Percentiles rank a stretch among this genome's conserved stretches.
phyloP scores from a whole-genome alignment of 1,140 invertebrate species.

The Ooceraea biroi region DNA sequence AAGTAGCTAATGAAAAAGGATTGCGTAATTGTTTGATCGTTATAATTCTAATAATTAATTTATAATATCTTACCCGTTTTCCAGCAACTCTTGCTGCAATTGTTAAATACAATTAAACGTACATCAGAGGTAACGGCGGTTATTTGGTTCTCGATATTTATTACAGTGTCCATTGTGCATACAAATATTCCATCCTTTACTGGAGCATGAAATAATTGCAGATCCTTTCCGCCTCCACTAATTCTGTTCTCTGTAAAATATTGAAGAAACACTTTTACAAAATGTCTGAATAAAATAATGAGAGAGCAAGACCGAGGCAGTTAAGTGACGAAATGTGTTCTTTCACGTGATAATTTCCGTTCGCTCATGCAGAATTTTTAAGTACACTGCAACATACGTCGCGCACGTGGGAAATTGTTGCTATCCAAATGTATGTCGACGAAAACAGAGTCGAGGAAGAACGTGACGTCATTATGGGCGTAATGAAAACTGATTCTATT shows the following conservation, averaged over 20 bases:
- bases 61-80: slow-evolving; percentile 7
- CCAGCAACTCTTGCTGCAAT: not conserved
- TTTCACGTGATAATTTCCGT: not conserved
- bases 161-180: not conserved
- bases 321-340: not conserved
- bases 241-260: slow-evolving; percentile 18
- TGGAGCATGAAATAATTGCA: slow-evolving; percentile 7
- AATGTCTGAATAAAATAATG: slow-evolving; percentile 2
- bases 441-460: slow-evolving; percentile 4
- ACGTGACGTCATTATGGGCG: not conserved
- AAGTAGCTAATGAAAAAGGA: not conserved
- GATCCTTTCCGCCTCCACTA: not conserved
- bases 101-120: not conserved
- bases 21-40: not conserved
- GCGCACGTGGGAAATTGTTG: slow-evolving; percentile 9
- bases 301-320: not conserved
- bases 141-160: not conserved
- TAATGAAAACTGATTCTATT: slow-evolving; percentile 32
- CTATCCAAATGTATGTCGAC: not conserved
- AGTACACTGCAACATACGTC: not conserved
- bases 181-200: slow-evolving; percentile 24
- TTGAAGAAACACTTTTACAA: not conserved
- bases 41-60: not conserved
- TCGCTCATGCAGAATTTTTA: not conserved
- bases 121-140: slow-evolving; percentile 15